These are phyloP conservation scores for Drosophila insularis DNA, from an alignment of 1,140 invertebrate species.

Conservation along the genomic window DNA sequence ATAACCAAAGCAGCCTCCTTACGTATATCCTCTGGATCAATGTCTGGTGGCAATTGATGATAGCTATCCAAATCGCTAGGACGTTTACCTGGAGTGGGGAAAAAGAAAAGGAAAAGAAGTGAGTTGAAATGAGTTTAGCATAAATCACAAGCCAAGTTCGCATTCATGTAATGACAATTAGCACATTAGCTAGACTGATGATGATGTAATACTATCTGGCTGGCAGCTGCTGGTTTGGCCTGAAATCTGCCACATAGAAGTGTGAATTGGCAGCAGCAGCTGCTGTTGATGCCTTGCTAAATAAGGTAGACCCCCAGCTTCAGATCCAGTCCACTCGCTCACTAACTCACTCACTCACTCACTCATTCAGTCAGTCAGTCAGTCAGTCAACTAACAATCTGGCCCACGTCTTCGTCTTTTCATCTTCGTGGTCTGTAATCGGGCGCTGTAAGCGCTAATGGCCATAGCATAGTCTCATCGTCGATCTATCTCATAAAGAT, in stretches of 20 bases:
- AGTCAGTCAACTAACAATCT: conserved; percentile 59
- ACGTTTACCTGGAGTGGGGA: conserved; percentile 57
- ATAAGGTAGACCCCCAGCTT: conserved; percentile 56
- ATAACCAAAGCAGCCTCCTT: conserved; percentile 81
- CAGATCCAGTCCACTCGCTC: not conserved
- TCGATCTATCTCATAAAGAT: conserved; percentile 69
- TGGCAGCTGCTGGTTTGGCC: conserved; percentile 30
- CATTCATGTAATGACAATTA: conserved; percentile 78
- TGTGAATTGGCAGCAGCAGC: conserved; percentile 75
- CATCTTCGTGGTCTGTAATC: conserved; percentile 64
- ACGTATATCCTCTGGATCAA: conserved; percentile 74
- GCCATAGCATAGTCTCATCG: conserved; percentile 57
- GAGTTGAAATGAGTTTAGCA: conserved; percentile 16
- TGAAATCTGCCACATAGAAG: conserved; percentile 50
- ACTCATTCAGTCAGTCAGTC: conserved; percentile 22
- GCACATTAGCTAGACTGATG: conserved; percentile 67
- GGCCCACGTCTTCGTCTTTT: conserved; percentile 55
- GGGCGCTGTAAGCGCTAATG: conserved; percentile 78
- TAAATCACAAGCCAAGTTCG: conserved; percentile 47
- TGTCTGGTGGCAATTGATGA: conserved; percentile 76
- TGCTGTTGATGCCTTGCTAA: conserved; percentile 45
- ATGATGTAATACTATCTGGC: conserved; percentile 68
- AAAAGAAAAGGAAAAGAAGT: too few relatives aligned
- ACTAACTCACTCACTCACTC: not conserved
- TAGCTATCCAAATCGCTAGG: conserved; percentile 68